Base-by-base conservation (phyloP, 2,113 vertebrate species). In the Syngnathus typhle region DNA sequence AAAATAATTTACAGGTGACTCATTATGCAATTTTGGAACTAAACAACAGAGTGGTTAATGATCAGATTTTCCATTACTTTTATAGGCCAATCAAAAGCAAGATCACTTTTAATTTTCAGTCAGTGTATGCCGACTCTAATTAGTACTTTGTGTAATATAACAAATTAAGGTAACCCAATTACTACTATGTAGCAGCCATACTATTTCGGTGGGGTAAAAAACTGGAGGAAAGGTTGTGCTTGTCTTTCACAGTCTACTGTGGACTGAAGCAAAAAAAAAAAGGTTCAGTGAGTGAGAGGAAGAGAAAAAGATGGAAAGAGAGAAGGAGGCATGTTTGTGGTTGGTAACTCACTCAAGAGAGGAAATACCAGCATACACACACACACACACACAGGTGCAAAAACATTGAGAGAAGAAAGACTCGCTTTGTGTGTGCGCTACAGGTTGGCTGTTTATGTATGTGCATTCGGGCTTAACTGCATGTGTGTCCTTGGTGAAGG, bases 271-370 rank as follows among this genome's bases (percentile, higher is more conserved):
- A 60, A 80, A 82, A 55, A 54, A 54, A 56, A 74, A 68, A 65
- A 71, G 65, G 76, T 75, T 74, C 73, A 80, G 80, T 67, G 71
- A 84, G 73, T 55, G 78, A 84, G 80, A 82, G 84, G 79, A 82
- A 89, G 82, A 85, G 84, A 82, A 74, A 79, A 77, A 76, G 84
- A 83, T 74, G 85, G 83, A 85, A 81, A 84, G 84, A 68, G 73
- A 88, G 88, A 88, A 85, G 70, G 76, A 86, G 81, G 78, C 88
- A 90, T 91, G 89, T 91, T 93, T 92, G 90, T 90, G 91, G 92
- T 93, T 87, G 91, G 84, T 84, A 89, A 82, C 78, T 75, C 75
- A 79, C 83, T 82, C 73, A 75, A 79, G 78, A 81, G 81, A 88
- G 89, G 85, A 89, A 90, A 88, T 88, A 88, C 86, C 85, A 84